A percentile compares a stretch with the other conserved stretches of the same genome.
Evolutionary conservation across 1,140 invertebrate species (phyloP).

Genomic region (Lepidurus arcticus): DNA sequence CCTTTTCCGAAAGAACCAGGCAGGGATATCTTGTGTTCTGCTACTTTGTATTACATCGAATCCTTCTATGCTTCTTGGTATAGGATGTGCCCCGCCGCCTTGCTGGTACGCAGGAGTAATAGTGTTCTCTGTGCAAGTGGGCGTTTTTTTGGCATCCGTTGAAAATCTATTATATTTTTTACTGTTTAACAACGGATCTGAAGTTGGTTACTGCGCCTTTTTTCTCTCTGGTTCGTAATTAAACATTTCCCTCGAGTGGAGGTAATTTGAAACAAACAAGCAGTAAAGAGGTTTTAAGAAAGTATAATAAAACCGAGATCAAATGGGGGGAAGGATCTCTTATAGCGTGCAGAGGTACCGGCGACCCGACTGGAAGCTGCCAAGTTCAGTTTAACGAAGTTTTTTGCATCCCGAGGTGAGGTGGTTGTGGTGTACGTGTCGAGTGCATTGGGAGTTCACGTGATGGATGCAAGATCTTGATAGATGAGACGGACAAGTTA

Average conservation of each 20-base stretch:
- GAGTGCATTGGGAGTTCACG: constrained; percentile 8
- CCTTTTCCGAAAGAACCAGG: neutral
- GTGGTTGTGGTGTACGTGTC: neutral
- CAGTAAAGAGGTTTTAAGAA: neutral
- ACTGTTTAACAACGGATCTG: neutral
- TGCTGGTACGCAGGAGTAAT: neutral
- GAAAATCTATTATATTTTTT: neutral
- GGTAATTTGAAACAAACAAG: neutral
- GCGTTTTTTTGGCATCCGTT: too few species aligned
- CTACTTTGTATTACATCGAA: neutral
- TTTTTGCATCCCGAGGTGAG: neutral
- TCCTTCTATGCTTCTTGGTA: neutral
- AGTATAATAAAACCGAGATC: too few species aligned
- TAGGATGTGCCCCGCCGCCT: neutral
- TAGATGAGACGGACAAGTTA: constrained; percentile 5
- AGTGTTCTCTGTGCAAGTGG: neutral
- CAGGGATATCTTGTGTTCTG: neutral
- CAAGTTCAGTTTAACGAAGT: neutral
- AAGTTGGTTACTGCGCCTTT: neutral
- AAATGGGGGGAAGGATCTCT: neutral
- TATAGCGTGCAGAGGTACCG: neutral
- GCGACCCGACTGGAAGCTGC: neutral
- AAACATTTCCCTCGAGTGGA: neutral
- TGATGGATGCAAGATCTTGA: constrained; percentile 12
- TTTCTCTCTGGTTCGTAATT: neutral